Evolutionary conservation across 2,888 invertebrate species (phyloP).

Genomic region (Acleris literana): DNA sequence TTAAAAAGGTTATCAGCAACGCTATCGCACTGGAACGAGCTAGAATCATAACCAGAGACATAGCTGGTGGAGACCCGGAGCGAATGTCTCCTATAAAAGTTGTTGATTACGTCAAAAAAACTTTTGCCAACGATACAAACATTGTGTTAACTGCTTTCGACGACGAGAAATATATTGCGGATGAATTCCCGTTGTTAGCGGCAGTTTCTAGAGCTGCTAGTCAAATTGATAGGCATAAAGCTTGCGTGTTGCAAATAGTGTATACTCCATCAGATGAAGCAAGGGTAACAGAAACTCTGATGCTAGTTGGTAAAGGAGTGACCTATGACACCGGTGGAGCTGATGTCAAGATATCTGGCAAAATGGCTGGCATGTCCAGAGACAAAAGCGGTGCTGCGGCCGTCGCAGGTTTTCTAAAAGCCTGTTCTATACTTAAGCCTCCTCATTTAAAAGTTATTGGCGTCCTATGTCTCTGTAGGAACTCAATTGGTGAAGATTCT

Average conservation of each 20-base stretch:
- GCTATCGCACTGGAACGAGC: slow-evolving; percentile 87
- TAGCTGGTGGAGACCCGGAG: slow-evolving; percentile 93
- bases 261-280: slow-evolving; percentile 83
- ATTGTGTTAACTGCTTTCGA: slow-evolving; percentile 86
- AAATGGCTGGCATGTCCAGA: slow-evolving; percentile 93
- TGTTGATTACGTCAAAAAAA: slow-evolving; percentile 88
- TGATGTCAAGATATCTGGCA: slow-evolving; percentile 87
- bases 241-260: slow-evolving; percentile 84
- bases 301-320: slow-evolving; percentile 95
- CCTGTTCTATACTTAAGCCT: slow-evolving; percentile 87
- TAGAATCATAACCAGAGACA: slow-evolving; percentile 78
- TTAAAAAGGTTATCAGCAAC: slow-evolving; percentile 83
- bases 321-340: slow-evolving; percentile 92
- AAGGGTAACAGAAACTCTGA: slow-evolving; percentile 86
- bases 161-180: slow-evolving; percentile 83
- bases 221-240: slow-evolving; percentile 85
- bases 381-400: slow-evolving; percentile 97
- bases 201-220: slow-evolving; percentile 90
- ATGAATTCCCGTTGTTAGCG: slow-evolving; percentile 91
- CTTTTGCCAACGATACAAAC: slow-evolving; percentile 84
- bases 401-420: slow-evolving; percentile 94
- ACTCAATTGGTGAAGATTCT: slow-evolving; percentile 92
- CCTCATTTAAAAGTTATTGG: slow-evolving; percentile 90
- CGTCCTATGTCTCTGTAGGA: slow-evolving; percentile 91
- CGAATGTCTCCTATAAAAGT: slow-evolving; percentile 92